Evolutionary conservation across 37 sponge, comb jelly and placozoan genomes (phyloP).

Genomic region (Eunapius fragilis): DNA sequence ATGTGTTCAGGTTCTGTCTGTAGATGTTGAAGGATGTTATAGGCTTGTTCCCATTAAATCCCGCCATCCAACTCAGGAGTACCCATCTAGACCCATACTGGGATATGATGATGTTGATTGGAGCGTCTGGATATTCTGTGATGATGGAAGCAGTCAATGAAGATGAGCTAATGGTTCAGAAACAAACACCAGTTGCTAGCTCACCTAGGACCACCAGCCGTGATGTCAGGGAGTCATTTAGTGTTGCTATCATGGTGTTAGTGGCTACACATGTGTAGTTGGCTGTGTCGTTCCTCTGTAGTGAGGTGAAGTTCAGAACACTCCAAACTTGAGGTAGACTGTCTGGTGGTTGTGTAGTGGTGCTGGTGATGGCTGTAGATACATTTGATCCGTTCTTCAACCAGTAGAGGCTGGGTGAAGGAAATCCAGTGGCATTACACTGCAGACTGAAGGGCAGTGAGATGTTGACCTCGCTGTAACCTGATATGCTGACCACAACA

Average conservation of each 20-base stretch:
- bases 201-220: conserved; percentile 52
- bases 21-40: conserved; percentile 35
- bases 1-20: conserved; percentile 1
- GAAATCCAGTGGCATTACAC: conserved; percentile 59
- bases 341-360: background rate
- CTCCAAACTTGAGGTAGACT: conserved; percentile 46
- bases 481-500: conserved; percentile 28
- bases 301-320: conserved; percentile 22
- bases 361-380: background rate
- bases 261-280: conserved; percentile 65
- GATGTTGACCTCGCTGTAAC: conserved; percentile 8
- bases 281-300: conserved; percentile 65
- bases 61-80: conserved; percentile 39
- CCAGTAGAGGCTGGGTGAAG: conserved; percentile 48
- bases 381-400: conserved; percentile 31
- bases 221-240: conserved; percentile 19
- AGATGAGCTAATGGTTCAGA: background rate
- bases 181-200: background rate
- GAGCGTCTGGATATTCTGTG: conserved; percentile 71
- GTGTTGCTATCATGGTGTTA: conserved; percentile 17
- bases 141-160: background rate
- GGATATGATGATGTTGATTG: conserved; percentile 13
- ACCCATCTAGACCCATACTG: conserved; percentile 21
- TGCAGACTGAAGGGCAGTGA: conserved; percentile 5
- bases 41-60: conserved; percentile 67